A percentile compares a stretch with the other conserved stretches of the same genome.
Evolutionary conservation across 2,888 invertebrate genomes (phyloP).

Genomic region (Metellina segmentata): DNA sequence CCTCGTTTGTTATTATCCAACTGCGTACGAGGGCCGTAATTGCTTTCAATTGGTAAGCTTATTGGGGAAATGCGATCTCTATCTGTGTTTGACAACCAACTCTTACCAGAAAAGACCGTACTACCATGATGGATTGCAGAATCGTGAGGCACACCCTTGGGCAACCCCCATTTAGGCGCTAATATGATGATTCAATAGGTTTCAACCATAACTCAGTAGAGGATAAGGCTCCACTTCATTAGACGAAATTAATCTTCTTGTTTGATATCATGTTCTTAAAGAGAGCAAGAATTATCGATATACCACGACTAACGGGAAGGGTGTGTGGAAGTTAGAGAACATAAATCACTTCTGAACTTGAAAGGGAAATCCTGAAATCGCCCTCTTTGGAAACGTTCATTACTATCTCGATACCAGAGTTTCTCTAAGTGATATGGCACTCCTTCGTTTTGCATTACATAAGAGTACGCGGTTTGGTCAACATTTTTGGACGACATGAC

Average conservation of each 20-base stretch:
- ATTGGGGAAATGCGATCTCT: conserved; percentile 17
- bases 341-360: background rate
- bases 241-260: conserved; percentile 49
- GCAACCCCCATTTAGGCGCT: conserved; percentile 58
- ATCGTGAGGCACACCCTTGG: conserved; percentile 70
- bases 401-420: too few relatives aligned
- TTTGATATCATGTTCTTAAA: conserved; percentile 48
- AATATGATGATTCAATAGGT: conserved; percentile 65
- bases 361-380: background rate
- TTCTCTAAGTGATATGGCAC: too few relatives aligned
- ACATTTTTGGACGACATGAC: too few relatives aligned
- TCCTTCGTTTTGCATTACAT: too few relatives aligned
- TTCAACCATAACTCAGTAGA: conserved; percentile 48
- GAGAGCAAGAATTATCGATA: conserved; percentile 2
- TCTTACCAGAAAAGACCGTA: background rate
- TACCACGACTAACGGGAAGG: background rate
- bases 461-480: too few relatives aligned
- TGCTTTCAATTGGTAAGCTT: conserved; percentile 14
- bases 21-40: too few relatives aligned
- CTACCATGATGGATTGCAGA: conserved; percentile 60
- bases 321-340: conserved; percentile 8
- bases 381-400: too few relatives aligned
- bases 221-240: conserved; percentile 52
- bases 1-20: too few relatives aligned
- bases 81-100: background rate